These are phyloP conservation scores for Mustelus asterias DNA, from an alignment of 2,113 vertebrate species.

Conservation along the genomic window DNA sequence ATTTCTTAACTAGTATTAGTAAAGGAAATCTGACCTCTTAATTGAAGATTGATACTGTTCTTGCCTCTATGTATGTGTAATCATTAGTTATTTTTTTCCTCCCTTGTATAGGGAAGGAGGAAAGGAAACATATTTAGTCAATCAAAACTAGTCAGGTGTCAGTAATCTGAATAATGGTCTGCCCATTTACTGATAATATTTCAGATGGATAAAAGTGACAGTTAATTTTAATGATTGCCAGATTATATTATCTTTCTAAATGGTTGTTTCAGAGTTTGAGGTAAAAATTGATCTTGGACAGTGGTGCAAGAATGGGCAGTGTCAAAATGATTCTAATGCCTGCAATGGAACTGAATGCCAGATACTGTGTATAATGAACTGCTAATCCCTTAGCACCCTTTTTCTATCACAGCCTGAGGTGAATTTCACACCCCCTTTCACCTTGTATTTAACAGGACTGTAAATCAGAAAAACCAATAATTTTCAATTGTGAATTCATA, in stretches of 20 bases:
- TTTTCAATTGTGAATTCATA: not conserved
- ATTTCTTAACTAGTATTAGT: not conserved
- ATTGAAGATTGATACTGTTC: not conserved
- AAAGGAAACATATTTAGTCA: not conserved
- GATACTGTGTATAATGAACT: too few species aligned
- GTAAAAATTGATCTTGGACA: not conserved
- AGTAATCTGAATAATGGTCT: not conserved
- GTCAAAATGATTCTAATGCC: not conserved
- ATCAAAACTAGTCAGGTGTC: not conserved
- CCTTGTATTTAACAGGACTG: not conserved
- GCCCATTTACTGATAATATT: not conserved
- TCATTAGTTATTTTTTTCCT: not conserved
- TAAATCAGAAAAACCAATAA: not conserved
- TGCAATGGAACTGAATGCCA: not conserved
- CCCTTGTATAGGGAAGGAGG: not conserved
- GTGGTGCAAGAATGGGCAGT: too few species aligned
- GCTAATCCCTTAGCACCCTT: too few species aligned
- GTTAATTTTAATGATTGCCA: not conserved
- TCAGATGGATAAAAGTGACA: not conserved
- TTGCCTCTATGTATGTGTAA: not conserved
- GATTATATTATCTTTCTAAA: not conserved
- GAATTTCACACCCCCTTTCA: too few species aligned
- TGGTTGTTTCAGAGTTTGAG: not conserved
- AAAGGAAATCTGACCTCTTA: not conserved
- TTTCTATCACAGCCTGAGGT: too few species aligned